phyloP scores from a whole-genome alignment of 2,113 vertebrate species.

The Etheostoma spectabile region DNA sequence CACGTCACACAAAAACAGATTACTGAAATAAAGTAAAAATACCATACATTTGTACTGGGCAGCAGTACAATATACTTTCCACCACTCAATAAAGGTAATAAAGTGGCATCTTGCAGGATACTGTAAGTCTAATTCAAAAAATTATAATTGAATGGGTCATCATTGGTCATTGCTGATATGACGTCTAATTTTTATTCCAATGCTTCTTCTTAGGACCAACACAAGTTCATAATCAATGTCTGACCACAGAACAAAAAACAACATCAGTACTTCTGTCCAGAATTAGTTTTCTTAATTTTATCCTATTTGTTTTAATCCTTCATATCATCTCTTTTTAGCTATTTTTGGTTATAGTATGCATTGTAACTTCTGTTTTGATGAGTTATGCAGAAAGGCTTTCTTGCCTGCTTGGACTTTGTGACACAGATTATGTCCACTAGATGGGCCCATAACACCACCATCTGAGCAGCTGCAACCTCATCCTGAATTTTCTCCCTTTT shows the following conservation, averaged over 20 bases:
- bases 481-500: too few relatives aligned
- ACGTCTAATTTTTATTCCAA: background rate
- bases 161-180: background rate
- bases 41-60: too few relatives aligned
- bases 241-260: background rate
- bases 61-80: background rate
- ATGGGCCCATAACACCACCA: conserved; percentile 61
- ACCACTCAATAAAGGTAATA: background rate
- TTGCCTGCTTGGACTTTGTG: conserved; percentile 28
- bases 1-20: too few relatives aligned
- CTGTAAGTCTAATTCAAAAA: too few relatives aligned
- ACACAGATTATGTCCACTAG: conserved; percentile 61
- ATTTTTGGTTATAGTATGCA: too few relatives aligned
- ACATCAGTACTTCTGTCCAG: too few relatives aligned
- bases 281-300: background rate
- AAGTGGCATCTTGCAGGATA: background rate
- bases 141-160: background rate
- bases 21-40: too few relatives aligned
- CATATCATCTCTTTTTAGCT: background rate
- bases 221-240: background rate
- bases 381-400: background rate
- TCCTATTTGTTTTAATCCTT: background rate
- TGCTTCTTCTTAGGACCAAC: background rate
- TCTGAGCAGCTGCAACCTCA: background rate
- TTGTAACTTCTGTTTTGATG: background rate